phyloP scores from a whole-genome alignment of 2,888 invertebrate genomes.

The Physocephala rufipes region DNA sequence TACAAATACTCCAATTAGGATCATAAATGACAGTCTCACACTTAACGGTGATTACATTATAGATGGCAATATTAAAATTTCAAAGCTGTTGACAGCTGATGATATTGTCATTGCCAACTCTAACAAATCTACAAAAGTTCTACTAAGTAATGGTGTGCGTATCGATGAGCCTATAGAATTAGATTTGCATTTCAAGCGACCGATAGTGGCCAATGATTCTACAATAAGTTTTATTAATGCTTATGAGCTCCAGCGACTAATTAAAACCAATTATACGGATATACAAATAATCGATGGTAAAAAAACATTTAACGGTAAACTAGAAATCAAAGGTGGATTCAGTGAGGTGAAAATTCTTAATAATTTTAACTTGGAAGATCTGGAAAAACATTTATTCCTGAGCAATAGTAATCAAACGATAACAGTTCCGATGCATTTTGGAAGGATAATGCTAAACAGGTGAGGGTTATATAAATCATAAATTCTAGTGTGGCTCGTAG shows the following conservation, averaged over 20 bases:
- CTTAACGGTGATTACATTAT: conserved; percentile 66
- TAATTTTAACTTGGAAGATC: conserved; percentile 63
- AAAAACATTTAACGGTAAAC: conserved; percentile 65
- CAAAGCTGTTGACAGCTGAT: conserved; percentile 58
- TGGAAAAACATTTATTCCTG: conserved; percentile 64
- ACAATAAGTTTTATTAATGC: conserved; percentile 66
- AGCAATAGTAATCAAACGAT: conserved; percentile 66
- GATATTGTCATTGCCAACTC: conserved; percentile 53
- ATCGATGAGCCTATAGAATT: conserved; percentile 50
- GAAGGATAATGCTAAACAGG: conserved; percentile 56
- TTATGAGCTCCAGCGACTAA: conserved; percentile 63
- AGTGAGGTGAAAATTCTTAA: conserved; percentile 65
- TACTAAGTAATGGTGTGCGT: conserved; percentile 51
- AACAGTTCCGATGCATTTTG: conserved; percentile 63
- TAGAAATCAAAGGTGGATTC: conserved; percentile 65
- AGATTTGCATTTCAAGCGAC: conserved; percentile 53
- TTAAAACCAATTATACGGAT: conserved; percentile 62
- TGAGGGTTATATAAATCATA: conserved; percentile 42
- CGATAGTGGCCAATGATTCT: conserved; percentile 59
- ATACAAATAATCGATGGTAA: conserved; percentile 66
- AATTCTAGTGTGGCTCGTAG: too few species aligned
- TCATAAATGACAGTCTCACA: conserved; percentile 64
- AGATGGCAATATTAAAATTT: conserved; percentile 66
- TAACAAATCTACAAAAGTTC: conserved; percentile 46
- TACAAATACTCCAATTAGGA: conserved; percentile 66